Base-by-base conservation (phyloP, 2,113 vertebrate species). In the Amphilophus citrinellus region DNA sequence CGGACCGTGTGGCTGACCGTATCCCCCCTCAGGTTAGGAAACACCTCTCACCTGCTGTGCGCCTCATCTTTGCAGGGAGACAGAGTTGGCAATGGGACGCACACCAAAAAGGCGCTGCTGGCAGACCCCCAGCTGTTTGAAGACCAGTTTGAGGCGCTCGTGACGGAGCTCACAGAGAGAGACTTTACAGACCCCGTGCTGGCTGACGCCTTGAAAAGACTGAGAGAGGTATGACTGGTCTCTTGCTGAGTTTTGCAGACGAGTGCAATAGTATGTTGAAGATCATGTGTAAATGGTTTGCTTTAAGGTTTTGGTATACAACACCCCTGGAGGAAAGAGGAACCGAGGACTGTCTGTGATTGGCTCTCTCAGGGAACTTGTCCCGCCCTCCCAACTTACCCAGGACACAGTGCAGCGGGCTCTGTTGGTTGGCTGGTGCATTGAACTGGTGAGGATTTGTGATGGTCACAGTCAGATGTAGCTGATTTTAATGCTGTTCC, bases 371-470 rank as follows among this genome's bases (percentile, higher is more conserved):
- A 94, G 94, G 65, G 95, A 97, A 87, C 94, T 99, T 60, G 93
- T 93, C 11, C 87, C 93, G 0, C 92, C 97, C 0, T 60, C 2
- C 6, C 86, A 96, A 76, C 96, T 95, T 76, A 94, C 93, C 2
- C 87, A 94, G 87, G 95, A 97, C 27, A 83, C 87, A 0, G 94
- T 98, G 7, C 96, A 93, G 32, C 47, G 94, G 2, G 98, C 97
- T 6, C 92, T 98, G 81, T 79, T 96, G 1, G 96, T 99, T 7
- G 98, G 98, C 77, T 99, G 98, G 98, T 99, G 98, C 92, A 95
- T 98, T 61, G 98, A 99, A 85, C 88, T 99, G 97, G 98, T 99
- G 81, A 96, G 96, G 58, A 24, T 8, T 57, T 42, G 14, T 47
- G 18, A 8, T 27, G 17, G 35, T 61, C 35, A 42, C 1, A 7